Evolutionary conservation across 1,140 invertebrate species (phyloP), one percentile per base, ranked within the genome.

Genomic region (Anastrepha ludens): DNA sequence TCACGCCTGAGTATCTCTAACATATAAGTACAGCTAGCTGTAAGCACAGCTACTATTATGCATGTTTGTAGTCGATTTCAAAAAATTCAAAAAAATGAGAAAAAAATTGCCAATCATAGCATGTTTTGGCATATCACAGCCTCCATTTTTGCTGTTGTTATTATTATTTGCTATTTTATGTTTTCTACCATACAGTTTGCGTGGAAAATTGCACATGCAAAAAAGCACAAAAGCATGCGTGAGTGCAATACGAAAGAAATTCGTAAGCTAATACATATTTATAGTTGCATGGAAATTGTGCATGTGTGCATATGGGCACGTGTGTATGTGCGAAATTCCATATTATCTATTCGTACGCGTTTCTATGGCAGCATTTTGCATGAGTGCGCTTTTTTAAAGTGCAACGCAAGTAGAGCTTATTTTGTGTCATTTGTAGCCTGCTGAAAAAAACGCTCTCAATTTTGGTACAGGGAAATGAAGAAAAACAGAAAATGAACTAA

Each of bases 41-140:
- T 55, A 47, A 50, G 17, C 47, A 3, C 17, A 81, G 29, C 0
- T 29, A 29, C 29, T 29, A 29, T 29, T 29, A 29, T 29, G 29
- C 29, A 1, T 29, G 47, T 55, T 29, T 81, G 74, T 81, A 47
- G 47, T 55, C n/a, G 44, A 15, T 20, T 55, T 29, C 29, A 29
- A 17, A 13, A 62, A 62, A 17, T 29, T 17, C 44, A 55, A 81
- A 81, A 81, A 20, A 29, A 29, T 29, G 0, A 29, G 0, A 29
- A 81, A 55, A 81, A 81, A 55, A 81, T 81, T 81, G 74, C 74
- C 74, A 81, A 81, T 81, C 74, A 50, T 17, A 55, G 20, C 74
- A 81, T 17, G 74, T 47, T 74, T 74, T 74, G 29, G 64, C 64
- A 67, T 74, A 47, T 47, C 44, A 74, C 39, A 74, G 13, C 39